Conservation (phyloP, 2,797 vertebrate species). For the Paedocypris micromegethes region DNA sequence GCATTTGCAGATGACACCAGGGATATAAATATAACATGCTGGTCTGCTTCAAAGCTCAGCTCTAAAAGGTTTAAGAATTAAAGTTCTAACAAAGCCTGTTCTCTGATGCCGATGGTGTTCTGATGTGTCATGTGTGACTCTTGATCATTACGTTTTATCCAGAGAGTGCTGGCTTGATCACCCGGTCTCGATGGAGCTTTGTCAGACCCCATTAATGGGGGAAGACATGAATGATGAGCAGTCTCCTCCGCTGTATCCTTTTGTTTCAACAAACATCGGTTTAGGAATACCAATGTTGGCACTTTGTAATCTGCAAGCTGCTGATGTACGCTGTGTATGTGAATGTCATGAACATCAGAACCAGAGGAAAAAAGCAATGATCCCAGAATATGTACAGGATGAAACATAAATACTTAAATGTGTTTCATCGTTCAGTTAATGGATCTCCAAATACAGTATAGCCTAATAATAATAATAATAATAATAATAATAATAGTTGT, state of each 20-base stretch:
- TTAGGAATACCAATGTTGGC: constrained; percentile 19
- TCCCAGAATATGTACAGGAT: constrained; percentile 1
- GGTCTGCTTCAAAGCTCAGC: too few relatives aligned
- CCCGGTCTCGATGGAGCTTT: neutral
- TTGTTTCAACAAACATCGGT: neutral
- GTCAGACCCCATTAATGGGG: constrained; percentile 21
- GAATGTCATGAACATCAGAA: constrained; percentile 27
- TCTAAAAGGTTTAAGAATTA: too few relatives aligned
- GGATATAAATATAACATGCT: too few relatives aligned
- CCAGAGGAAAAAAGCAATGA: constrained; percentile 9
- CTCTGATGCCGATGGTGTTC: neutral
- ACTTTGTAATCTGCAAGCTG: constrained; percentile 23
- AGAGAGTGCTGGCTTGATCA: constrained; percentile 9
- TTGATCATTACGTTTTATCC: neutral
- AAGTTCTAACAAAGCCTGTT: too few relatives aligned
- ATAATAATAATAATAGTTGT: too few relatives aligned
- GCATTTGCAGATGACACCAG: too few relatives aligned
- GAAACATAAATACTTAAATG: too few relatives aligned
- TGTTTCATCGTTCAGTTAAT: too few relatives aligned
- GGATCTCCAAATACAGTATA: too few relatives aligned
- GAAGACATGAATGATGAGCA: constrained; percentile 25
- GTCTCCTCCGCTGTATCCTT: constrained; percentile 20
- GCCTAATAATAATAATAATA: too few relatives aligned
- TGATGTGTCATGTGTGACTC: neutral
- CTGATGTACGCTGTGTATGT: constrained; percentile 16